Evolutionary conservation across 2,888 invertebrate species (phyloP), one percentile per base, ranked within the genome.

Genomic region (Archips crataeganus): DNA sequence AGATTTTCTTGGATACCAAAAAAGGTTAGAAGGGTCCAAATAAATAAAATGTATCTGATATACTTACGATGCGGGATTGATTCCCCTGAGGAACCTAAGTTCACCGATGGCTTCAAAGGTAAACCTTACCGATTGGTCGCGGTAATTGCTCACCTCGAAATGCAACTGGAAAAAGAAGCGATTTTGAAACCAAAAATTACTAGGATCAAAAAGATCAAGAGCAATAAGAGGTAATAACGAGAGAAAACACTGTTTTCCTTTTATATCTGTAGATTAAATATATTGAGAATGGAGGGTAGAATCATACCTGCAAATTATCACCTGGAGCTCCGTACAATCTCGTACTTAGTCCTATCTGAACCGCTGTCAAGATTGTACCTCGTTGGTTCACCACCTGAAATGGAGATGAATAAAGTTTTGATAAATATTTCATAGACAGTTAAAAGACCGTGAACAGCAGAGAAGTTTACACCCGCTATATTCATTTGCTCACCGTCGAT

Each of bases 101-200:
- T 96, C 95, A 69, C 96, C 95, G 10, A 94, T 93, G 0, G 96
- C 96, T 45, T 94, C 95, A 82, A 96, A 97, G 70, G 88, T 89
- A 79, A 95, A 96, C 75, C 90, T 91, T 32, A 95, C 94, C 0
- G 93, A 84, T 76, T 91, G 95, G 10, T 95, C 95, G n/a, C 95
- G 95, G 86, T 95, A 96, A 87, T 97, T 97, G 0, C 96, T 96
- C 0, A 97, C 96, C 87, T 97, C 96, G 81, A 97, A 97, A 75
- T 96, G 94, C n/a, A 97, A 82, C 89, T 94, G 84, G 11, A 87
- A 88, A 39, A 39, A 1, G 39, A 3, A 39, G 23, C 23, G 23
- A 23, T 23, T 1, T 23, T 23, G 23, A 23, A 23, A 23, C 1
- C 23, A 23, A 23, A 23, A 23, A 23, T 23, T 23, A 23, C 23